Evolutionary conservation across 2,797 vertebrate species (phyloP).

Genomic region (Ibycter americanus): DNA sequence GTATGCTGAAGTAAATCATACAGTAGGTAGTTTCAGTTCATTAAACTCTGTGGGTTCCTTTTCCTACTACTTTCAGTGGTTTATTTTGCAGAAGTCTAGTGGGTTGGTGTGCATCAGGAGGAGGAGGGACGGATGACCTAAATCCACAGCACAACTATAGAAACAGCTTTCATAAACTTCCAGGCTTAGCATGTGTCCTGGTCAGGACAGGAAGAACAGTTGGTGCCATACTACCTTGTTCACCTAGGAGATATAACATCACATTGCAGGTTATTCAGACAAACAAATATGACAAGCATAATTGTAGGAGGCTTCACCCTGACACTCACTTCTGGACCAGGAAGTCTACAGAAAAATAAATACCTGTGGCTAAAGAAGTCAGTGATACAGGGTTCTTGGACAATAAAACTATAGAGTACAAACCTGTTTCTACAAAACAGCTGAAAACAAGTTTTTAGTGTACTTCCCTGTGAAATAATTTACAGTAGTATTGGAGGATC

Average conservation of each 20-base stretch:
- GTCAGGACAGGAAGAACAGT: not conserved
- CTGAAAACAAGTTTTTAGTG: not conserved
- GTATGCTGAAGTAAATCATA: not conserved
- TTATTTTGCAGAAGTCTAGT: constrained; percentile 12
- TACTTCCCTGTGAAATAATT: not conserved
- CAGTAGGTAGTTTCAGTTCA: not conserved
- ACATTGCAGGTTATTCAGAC: not conserved
- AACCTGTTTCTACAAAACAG: not conserved
- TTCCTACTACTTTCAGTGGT: not conserved
- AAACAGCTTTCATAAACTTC: not conserved
- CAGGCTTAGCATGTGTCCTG: not conserved
- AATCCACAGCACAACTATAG: not conserved
- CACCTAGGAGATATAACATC: not conserved
- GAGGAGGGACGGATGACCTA: not conserved
- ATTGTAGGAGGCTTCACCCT: not conserved
- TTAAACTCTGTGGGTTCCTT: not conserved
- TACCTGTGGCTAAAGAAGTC: not conserved
- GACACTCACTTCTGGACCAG: not conserved
- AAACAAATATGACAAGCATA: not conserved
- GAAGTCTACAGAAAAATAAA: not conserved
- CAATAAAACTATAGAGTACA: not conserved
- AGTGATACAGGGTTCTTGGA: not conserved
- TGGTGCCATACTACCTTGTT: not conserved
- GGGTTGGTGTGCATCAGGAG: not conserved
- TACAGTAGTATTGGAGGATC: not conserved